A percentile compares a stretch with the other conserved stretches of the same genome.
Evolutionary conservation across 2,113 vertebrate genomes (phyloP).

Genomic region (Tupaia tana): DNA sequence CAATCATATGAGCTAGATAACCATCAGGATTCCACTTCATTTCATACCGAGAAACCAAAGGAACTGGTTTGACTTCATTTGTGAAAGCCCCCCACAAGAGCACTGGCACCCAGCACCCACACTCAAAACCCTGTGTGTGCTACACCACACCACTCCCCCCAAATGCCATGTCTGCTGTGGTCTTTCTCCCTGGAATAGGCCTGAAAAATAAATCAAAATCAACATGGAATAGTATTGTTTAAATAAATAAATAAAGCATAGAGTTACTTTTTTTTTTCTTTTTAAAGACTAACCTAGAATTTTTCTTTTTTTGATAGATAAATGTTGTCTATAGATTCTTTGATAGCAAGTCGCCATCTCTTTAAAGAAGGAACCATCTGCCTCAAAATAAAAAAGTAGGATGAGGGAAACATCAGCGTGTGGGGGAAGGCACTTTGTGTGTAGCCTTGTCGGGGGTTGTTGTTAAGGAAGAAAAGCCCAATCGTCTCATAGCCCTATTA

Average conservation of each 20-base stretch:
- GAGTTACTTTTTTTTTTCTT: background rate
- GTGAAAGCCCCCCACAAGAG: background rate
- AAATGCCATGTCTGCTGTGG: background rate
- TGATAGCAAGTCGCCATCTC: background rate
- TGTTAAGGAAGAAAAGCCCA: slow-evolving; percentile 65
- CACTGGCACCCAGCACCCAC: background rate
- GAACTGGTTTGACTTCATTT: background rate
- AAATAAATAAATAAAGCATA: no score
- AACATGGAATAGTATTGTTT: background rate
- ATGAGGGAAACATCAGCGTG: background rate
- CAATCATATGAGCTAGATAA: slow-evolving; percentile 15
- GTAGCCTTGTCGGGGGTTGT: background rate
- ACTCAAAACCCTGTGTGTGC: background rate
- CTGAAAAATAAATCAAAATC: slow-evolving; percentile 8
- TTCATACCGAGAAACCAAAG: background rate
- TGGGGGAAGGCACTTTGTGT: background rate
- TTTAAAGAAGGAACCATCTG: slow-evolving; percentile 16
- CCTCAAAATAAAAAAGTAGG: background rate
- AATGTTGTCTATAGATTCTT: background rate
- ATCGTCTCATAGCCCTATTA: slow-evolving; percentile 79
- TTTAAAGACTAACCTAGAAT: background rate
- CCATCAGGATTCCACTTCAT: background rate
- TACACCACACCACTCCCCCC: background rate
- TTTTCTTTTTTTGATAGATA: background rate
- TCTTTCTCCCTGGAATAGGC: background rate